Evolutionary conservation across 2,888 invertebrate species (phyloP).

Genomic region (Aspidiotus rigidus): DNA sequence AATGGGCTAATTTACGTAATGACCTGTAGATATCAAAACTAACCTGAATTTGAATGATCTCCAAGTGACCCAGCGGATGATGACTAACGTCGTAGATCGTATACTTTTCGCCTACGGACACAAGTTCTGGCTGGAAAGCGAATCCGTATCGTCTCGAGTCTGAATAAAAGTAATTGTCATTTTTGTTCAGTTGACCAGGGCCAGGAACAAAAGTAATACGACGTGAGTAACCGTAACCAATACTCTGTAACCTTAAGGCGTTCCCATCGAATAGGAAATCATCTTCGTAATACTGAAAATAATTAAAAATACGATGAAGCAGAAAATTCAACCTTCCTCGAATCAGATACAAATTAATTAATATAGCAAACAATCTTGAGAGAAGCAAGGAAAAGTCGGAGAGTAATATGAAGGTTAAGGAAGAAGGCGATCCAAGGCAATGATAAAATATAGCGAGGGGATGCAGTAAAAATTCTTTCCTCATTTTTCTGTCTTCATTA

Average conservation of each 20-base stretch:
- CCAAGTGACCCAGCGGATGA: slow-evolving; percentile 57
- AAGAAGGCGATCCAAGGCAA: no score
- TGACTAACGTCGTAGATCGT: slow-evolving; percentile 60
- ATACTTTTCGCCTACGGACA: slow-evolving; percentile 60
- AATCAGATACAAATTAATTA: not conserved
- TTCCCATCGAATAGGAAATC: slow-evolving; percentile 53
- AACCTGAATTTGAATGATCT: slow-evolving; percentile 59
- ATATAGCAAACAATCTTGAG: no score
- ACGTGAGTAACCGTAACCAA: slow-evolving; percentile 65
- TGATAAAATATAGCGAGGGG: no score
- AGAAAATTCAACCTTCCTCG: not conserved
- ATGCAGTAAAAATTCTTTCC: no score
- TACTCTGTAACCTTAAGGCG: slow-evolving; percentile 56
- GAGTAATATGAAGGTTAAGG: no score
- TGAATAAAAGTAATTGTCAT: slow-evolving; percentile 67
- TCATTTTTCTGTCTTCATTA: no score
- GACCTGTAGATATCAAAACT: not conserved
- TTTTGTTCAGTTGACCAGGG: slow-evolving; percentile 51
- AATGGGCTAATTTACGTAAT: no score
- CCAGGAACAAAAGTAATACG: slow-evolving; percentile 59
- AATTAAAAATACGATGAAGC: slow-evolving; percentile 3
- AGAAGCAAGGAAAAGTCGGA: not conserved
- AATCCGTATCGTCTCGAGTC: slow-evolving; percentile 65
- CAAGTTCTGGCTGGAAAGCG: slow-evolving; percentile 59
- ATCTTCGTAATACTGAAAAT: slow-evolving; percentile 28